A percentile compares a stretch with the other conserved stretches of the same genome.
Conservation (phyloP, 64 coral and sea anemone genomes). For the Montipora sp. region DNA sequence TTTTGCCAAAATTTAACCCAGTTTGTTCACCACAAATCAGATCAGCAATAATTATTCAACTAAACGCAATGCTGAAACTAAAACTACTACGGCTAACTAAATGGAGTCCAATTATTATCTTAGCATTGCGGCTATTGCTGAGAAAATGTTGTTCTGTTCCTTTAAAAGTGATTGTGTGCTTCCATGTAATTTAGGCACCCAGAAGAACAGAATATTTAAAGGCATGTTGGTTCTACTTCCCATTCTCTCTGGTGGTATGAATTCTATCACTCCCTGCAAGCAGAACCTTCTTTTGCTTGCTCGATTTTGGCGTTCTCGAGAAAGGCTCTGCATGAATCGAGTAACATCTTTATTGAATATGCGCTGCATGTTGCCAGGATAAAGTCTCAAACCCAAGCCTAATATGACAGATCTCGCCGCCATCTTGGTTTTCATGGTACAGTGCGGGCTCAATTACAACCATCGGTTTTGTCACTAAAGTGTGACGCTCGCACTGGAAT, state of each 20-base stretch:
- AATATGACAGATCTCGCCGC: too few species aligned
- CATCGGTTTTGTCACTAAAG: too few species aligned
- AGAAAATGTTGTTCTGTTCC: constrained; percentile 63
- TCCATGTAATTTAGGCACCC: constrained; percentile 59
- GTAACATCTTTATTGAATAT: too few species aligned
- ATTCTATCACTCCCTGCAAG: background rate
- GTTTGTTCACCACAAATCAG: constrained; percentile 56
- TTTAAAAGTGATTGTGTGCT: constrained; percentile 51
- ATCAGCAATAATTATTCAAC: constrained; percentile 61
- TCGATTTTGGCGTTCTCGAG: too few species aligned
- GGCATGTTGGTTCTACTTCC: constrained; percentile 37
- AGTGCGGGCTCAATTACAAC: too few species aligned
- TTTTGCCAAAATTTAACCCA: constrained; percentile 68
- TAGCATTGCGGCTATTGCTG: constrained; percentile 49
- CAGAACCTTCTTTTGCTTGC: too few species aligned
- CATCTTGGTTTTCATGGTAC: too few species aligned
- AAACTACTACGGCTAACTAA: constrained; percentile 60
- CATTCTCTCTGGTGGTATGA: constrained; percentile 41
- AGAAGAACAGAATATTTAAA: constrained; percentile 60
- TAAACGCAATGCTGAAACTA: constrained; percentile 45
- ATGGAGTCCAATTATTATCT: constrained; percentile 65
- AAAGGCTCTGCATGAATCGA: too few species aligned
- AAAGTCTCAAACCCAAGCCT: too few species aligned
- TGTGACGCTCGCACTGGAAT: too few species aligned
- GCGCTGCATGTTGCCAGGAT: too few species aligned